Percentiles rank a stretch among this genome's conserved stretches.
Conservation (phyloP, 2,797 vertebrate genomes). For the Rhinatrema bivittatum region DNA sequence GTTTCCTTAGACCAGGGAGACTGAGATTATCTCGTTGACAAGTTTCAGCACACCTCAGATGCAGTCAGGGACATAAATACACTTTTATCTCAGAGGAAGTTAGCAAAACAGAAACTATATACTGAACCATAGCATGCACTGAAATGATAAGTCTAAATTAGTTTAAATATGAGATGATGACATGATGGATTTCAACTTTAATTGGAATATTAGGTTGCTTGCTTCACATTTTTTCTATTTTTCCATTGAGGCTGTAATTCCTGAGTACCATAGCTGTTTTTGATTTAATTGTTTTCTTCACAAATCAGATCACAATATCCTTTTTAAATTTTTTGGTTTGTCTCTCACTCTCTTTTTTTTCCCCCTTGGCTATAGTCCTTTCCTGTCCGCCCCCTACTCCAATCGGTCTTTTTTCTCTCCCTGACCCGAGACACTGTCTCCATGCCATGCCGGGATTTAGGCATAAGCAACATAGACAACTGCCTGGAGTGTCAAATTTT, state of each 20-base stretch:
- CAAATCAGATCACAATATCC: constrained; percentile 3
- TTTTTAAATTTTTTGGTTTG: neutral
- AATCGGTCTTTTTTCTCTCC: too few relatives aligned
- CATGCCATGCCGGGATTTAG: too few relatives aligned
- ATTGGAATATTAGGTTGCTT: constrained; percentile 7
- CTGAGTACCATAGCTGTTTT: neutral
- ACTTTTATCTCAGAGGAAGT: constrained; percentile 4
- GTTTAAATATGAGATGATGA: too few relatives aligned
- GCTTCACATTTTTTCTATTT: constrained; percentile 18
- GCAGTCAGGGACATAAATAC: constrained; percentile 21
- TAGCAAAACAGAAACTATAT: constrained; percentile 1
- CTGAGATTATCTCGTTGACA: constrained; percentile 36
- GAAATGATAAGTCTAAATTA: constrained; percentile 4
- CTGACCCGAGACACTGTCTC: neutral
- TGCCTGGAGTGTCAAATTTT: too few relatives aligned
- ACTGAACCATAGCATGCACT: constrained; percentile 12
- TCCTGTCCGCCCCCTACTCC: neutral
- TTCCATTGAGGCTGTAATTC: constrained; percentile 7
- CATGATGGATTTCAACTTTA: constrained; percentile 11
- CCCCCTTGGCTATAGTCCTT: neutral
- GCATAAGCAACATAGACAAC: too few relatives aligned
- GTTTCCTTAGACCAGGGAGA: constrained; percentile 24
- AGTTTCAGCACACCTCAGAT: constrained; percentile 24
- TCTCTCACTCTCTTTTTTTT: neutral
- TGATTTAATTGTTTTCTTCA: constrained; percentile 2